phyloP scores from a whole-genome alignment of 2,888 invertebrate species.

The Orthosia gracilis region DNA sequence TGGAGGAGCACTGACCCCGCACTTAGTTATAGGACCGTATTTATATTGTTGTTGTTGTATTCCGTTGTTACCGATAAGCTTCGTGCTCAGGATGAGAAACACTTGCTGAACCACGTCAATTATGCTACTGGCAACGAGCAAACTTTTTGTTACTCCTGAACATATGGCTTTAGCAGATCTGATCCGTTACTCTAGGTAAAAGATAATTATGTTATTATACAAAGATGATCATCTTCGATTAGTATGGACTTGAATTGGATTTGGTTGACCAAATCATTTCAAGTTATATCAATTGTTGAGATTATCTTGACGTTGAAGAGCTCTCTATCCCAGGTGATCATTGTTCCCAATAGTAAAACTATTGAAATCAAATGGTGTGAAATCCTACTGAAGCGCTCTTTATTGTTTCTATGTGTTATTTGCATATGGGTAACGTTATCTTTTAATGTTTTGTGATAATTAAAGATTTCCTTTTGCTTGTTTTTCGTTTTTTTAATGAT shows the following conservation, averaged over 20 bases:
- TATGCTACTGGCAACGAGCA: not conserved
- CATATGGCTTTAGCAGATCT: conserved; percentile 8
- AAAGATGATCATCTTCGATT: not conserved
- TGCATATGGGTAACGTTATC: conserved; percentile 31
- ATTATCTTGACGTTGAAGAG: conserved; percentile 3
- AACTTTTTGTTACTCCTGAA: conserved; percentile 7
- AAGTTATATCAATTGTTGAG: not conserved
- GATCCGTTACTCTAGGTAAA: conserved; percentile 16
- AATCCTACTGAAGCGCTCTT: conserved; percentile 13
- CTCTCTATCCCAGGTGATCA: conserved; percentile 13
- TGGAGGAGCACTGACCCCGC: conserved; percentile 77
- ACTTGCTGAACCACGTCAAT: not conserved
- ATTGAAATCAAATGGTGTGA: conserved; percentile 19
- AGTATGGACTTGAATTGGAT: too few relatives aligned
- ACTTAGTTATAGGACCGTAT: conserved; percentile 56
- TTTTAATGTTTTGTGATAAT: conserved; percentile 55
- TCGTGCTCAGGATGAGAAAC: not conserved
- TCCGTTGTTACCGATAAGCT: conserved; percentile 31
- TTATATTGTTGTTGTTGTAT: conserved; percentile 57
- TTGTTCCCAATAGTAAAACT: conserved; percentile 13
- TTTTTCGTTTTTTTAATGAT: conserved; percentile 26
- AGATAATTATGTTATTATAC: conserved; percentile 10
- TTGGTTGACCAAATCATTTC: not conserved
- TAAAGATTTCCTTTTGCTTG: conserved; percentile 45
- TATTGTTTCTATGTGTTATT: conserved; percentile 21